Conservation (phyloP, 2,113 vertebrate genomes). For the Gasterosteus aculeatus region DNA sequence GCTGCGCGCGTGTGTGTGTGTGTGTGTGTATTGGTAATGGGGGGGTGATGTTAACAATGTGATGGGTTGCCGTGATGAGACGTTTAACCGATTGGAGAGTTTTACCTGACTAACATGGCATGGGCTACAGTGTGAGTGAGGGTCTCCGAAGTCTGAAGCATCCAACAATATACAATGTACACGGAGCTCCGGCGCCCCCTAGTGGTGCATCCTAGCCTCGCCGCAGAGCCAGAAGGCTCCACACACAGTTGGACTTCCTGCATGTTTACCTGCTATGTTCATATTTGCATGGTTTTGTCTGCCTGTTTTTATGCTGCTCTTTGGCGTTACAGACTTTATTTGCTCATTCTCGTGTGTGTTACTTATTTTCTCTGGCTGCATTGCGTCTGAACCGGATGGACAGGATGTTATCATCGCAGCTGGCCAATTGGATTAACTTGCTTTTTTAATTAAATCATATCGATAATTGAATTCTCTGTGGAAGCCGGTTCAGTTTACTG, state of each 20-base stretch:
- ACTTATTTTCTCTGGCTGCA: constrained; percentile 8
- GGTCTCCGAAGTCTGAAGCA: background rate
- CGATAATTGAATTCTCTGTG: background rate
- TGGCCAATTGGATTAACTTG: constrained; percentile 22
- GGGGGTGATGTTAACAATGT: constrained; percentile 29
- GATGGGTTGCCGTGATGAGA: constrained; percentile 30
- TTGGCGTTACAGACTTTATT: background rate
- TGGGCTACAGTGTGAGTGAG: constrained; percentile 5
- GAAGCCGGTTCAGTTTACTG: background rate
- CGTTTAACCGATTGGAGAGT: constrained; percentile 2
- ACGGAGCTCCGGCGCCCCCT: constrained; percentile 47
- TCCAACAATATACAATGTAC: background rate
- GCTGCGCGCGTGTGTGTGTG: constrained; percentile 13
- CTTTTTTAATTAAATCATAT: constrained; percentile 5
- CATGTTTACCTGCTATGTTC: constrained; percentile 32
- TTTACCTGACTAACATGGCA: constrained; percentile 23
- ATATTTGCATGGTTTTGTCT: constrained; percentile 59
- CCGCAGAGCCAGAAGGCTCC: background rate
- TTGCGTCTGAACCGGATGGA: background rate
- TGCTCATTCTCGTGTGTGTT: background rate
- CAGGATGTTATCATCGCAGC: constrained; percentile 28
- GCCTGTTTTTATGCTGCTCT: background rate
- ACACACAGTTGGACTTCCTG: background rate
- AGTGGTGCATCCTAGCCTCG: constrained; percentile 15
- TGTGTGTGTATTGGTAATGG: constrained; percentile 9